A percentile compares a stretch with the other conserved stretches of the same genome.
These are phyloP conservation scores for Irena cyanogastra DNA, from an alignment of 2,113 vertebrate genomes.

Conservation along the genomic window DNA sequence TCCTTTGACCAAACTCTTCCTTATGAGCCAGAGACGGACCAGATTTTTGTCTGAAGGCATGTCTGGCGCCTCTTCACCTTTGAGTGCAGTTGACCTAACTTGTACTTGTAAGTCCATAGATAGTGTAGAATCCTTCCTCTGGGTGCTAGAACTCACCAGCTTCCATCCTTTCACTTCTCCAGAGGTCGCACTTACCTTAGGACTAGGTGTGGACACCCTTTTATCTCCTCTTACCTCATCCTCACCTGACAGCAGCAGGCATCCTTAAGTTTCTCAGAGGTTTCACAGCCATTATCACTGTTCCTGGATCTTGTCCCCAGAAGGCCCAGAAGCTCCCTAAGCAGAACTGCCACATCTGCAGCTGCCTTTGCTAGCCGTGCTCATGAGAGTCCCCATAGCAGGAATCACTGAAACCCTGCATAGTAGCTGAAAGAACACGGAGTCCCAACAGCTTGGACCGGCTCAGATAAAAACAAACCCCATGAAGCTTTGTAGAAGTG, in stretches of 20 bases:
- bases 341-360: background rate
- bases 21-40: background rate
- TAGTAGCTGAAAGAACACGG: background rate
- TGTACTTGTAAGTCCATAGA: background rate
- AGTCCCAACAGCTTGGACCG: background rate
- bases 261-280: background rate
- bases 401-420: background rate
- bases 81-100: background rate
- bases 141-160: background rate
- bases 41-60: background rate
- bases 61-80: background rate
- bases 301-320: background rate
- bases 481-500: background rate
- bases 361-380: background rate
- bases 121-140: background rate
- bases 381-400: background rate
- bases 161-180: background rate
- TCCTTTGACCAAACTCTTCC: background rate
- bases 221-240: background rate
- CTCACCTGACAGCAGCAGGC: background rate
- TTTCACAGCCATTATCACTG: background rate
- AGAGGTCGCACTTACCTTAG: background rate
- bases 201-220: background rate
- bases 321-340: background rate
- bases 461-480: background rate